These are phyloP conservation scores for Xenopus tropicalis DNA, from an alignment of 2,113 vertebrate species.

Conservation along the genomic window DNA sequence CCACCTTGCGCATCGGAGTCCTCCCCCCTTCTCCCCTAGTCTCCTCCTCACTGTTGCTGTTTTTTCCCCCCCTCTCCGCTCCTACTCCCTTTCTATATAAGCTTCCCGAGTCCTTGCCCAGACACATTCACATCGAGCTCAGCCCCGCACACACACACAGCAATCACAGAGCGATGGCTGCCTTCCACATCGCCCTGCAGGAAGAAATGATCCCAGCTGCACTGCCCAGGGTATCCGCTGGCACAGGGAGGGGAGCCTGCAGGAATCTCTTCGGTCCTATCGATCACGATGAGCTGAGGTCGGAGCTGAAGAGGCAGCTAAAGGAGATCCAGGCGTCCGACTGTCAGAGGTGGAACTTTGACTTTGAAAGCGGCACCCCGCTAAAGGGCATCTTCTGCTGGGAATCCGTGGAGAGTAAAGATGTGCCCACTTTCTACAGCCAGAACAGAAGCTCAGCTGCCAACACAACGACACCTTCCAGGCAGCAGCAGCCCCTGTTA, in stretches of 20 bases:
- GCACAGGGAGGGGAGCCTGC: conserved; percentile 17
- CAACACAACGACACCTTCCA: neutral
- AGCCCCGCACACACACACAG: neutral
- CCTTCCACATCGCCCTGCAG: conserved; percentile 14
- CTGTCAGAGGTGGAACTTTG: conserved; percentile 43
- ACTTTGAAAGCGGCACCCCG: conserved; percentile 33
- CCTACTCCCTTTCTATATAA: conserved; percentile 39
- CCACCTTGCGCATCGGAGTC: conserved; percentile 4
- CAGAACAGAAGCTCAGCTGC: conserved; percentile 6
- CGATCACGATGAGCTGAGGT: conserved; percentile 38
- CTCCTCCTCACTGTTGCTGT: conserved; percentile 2
- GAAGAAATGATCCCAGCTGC: neutral
- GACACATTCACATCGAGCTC: conserved; percentile 20
- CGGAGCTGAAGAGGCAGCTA: conserved; percentile 34
- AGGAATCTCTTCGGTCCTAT: conserved; percentile 39
- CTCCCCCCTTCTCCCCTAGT: conserved; percentile 4
- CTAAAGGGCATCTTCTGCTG: conserved; percentile 33
- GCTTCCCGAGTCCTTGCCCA: conserved; percentile 30
- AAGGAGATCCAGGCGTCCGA: conserved; percentile 40
- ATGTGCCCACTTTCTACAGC: conserved; percentile 30
- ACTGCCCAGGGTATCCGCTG: conserved; percentile 12
- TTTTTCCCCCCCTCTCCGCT: conserved; percentile 13
- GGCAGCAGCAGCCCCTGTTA: neutral
- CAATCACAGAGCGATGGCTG: conserved; percentile 16
- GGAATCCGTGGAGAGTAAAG: conserved; percentile 33